A percentile compares a stretch with the other conserved stretches of the same genome.
Evolutionary conservation across 1,140 invertebrate genomes (phyloP).

Genomic region (Venturia canescens): DNA sequence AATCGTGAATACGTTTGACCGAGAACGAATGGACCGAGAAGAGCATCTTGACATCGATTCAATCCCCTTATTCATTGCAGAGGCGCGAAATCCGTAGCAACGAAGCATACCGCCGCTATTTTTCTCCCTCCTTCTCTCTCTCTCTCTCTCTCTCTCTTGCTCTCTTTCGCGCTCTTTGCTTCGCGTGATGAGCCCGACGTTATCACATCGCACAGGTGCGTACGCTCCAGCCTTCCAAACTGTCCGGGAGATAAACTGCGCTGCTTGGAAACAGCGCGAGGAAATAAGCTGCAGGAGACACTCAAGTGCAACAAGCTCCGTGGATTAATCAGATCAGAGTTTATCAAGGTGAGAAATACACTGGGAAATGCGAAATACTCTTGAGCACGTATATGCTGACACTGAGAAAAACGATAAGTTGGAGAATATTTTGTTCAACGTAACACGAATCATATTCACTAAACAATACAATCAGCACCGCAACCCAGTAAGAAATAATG

Average conservation of each 20-base stretch:
- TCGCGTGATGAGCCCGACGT: slow-evolving; percentile 43
- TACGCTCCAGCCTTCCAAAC: slow-evolving; percentile 41
- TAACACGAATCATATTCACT: too few relatives aligned
- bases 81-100: slow-evolving; percentile 36
- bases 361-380: background rate
- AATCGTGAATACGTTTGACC: slow-evolving; percentile 15
- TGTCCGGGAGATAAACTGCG: slow-evolving; percentile 56
- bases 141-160: background rate
- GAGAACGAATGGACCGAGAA: slow-evolving; percentile 21
- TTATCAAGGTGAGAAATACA: slow-evolving; percentile 29
- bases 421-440: background rate
- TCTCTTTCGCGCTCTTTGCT: background rate
- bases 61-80: slow-evolving; percentile 68
- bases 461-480: too few relatives aligned
- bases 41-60: slow-evolving; percentile 63
- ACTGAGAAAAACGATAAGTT: background rate
- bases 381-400: background rate
- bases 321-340: slow-evolving; percentile 26
- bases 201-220: slow-evolving; percentile 69
- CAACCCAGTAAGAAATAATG: too few relatives aligned
- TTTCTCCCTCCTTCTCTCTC: background rate
- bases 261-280: slow-evolving; percentile 50
- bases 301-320: background rate
- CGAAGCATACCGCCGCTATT: background rate
- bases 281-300: slow-evolving; percentile 56